Evolutionary conservation across 2,113 vertebrate species (phyloP).

Genomic region (Morone chrysops): DNA sequence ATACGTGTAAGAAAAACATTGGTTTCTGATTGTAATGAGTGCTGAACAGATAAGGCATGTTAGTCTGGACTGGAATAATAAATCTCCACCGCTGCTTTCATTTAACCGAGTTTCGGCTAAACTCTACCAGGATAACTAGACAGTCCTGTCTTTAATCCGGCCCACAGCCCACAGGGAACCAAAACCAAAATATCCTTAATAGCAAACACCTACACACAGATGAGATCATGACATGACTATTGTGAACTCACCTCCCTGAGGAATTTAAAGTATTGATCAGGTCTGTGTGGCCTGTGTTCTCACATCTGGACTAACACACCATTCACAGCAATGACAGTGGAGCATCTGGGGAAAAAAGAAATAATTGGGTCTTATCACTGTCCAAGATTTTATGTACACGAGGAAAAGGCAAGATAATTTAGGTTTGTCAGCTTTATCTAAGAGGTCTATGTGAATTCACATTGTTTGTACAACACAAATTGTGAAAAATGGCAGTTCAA

Average conservation of each 20-base stretch:
- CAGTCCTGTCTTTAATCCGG: no score
- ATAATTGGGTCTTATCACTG: background rate
- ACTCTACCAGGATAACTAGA: no score
- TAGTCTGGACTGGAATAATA: no score
- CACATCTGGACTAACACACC: constrained; percentile 38
- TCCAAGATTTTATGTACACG: background rate
- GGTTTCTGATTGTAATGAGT: no score
- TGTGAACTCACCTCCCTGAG: constrained; percentile 33
- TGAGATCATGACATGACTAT: background rate
- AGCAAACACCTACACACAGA: background rate
- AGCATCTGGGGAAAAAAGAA: constrained; percentile 14
- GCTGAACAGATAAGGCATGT: no score
- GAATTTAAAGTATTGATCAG: background rate
- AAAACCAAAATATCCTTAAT: background rate
- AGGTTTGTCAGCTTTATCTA: background rate
- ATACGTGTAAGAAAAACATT: no score
- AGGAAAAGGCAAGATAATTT: background rate
- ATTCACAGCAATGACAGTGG: background rate
- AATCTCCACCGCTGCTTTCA: no score
- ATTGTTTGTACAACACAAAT: background rate
- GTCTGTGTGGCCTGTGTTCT: constrained; percentile 16
- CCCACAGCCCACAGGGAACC: background rate
- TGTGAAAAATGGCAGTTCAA: background rate
- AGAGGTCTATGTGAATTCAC: background rate
- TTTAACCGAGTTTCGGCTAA: no score